Percentiles rank a stretch among this genome's conserved stretches.
phyloP scores from a whole-genome alignment of 2,113 vertebrate genomes.

The Chaetodon trifascialis region DNA sequence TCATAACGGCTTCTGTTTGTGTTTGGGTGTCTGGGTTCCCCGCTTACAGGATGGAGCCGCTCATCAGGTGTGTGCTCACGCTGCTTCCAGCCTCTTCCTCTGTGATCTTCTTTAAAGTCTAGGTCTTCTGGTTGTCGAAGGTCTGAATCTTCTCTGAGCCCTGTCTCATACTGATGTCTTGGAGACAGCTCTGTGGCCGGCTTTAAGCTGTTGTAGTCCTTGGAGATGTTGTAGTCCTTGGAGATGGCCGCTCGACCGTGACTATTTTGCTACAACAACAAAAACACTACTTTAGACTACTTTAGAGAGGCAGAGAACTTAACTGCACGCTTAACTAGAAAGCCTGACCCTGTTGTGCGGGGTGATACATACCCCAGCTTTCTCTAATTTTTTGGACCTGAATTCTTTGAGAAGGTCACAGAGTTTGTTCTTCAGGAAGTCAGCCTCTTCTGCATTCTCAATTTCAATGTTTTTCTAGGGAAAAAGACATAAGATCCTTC shows the following conservation, averaged over 20 bases:
- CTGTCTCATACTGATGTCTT: slow-evolving; percentile 37
- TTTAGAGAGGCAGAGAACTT: neutral
- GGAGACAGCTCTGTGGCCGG: neutral
- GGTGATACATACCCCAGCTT: slow-evolving; percentile 60
- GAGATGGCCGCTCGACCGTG: slow-evolving; percentile 28
- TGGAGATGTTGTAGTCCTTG: slow-evolving; percentile 55
- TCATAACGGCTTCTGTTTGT: slow-evolving; percentile 53
- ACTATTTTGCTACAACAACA: slow-evolving; percentile 56
- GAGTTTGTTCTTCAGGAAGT: slow-evolving; percentile 82
- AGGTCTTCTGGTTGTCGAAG: slow-evolving; percentile 42
- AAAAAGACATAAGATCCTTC: neutral
- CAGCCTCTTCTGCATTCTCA: slow-evolving; percentile 81
- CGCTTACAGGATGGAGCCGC: neutral
- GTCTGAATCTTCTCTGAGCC: slow-evolving; percentile 49
- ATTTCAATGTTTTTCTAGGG: slow-evolving; percentile 82
- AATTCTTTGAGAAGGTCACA: slow-evolving; percentile 81
- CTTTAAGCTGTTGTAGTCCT: slow-evolving; percentile 57
- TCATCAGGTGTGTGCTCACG: slow-evolving; percentile 21
- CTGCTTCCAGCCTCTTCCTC: slow-evolving; percentile 41
- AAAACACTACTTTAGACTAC: neutral
- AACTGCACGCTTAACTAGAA: neutral
- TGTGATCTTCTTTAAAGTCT: slow-evolving; percentile 32
- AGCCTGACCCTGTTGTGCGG: neutral
- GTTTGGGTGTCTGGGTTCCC: slow-evolving; percentile 36
- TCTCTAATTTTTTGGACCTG: slow-evolving; percentile 74